Evolutionary conservation across 2,888 invertebrate genomes (phyloP).

Genomic region (Hirtodrosophila histrioides): DNA sequence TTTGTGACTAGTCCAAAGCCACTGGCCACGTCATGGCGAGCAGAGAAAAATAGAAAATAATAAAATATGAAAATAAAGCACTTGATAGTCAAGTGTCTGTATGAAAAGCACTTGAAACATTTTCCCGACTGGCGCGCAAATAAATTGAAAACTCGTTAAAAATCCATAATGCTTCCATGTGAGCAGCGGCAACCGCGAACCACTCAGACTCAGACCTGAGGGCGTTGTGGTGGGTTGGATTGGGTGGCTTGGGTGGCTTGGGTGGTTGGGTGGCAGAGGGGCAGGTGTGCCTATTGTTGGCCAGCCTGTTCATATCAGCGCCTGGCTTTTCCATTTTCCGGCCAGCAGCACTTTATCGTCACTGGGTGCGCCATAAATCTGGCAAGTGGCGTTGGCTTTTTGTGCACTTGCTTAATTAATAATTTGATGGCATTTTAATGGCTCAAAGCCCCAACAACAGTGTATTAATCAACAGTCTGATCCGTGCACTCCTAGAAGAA

Average conservation of each 20-base stretch:
- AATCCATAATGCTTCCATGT: constrained; percentile 83
- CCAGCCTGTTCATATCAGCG: constrained; percentile 52
- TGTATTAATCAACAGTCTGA: constrained; percentile 65
- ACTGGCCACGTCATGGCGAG: constrained; percentile 43
- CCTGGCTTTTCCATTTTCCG: constrained; percentile 42
- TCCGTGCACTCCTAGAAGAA: constrained; percentile 38
- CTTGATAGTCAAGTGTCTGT: constrained; percentile 79
- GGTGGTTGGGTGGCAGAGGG: not conserved
- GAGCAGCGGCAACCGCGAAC: constrained; percentile 39
- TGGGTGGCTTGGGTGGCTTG: not conserved
- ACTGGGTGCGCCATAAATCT: constrained; percentile 65
- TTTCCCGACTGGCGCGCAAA: constrained; percentile 78
- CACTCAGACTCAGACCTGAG: constrained; percentile 37
- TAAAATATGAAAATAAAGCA: constrained; percentile 58
- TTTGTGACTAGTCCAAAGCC: constrained; percentile 40
- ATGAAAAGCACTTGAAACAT: constrained; percentile 79
- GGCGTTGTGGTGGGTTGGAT: not conserved
- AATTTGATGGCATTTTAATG: constrained; percentile 81
- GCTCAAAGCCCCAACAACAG: constrained; percentile 31
- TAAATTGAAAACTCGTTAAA: constrained; percentile 85
- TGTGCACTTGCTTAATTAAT: constrained; percentile 76
- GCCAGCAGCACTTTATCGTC: constrained; percentile 58
- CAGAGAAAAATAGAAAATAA: constrained; percentile 8
- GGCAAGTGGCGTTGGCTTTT: constrained; percentile 67
- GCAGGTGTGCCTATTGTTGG: constrained; percentile 19